A percentile compares a stretch with the other conserved stretches of the same genome.
These are phyloP conservation scores for Grapholita molesta DNA, from an alignment of 1,140 invertebrate species.

Conservation along the genomic window DNA sequence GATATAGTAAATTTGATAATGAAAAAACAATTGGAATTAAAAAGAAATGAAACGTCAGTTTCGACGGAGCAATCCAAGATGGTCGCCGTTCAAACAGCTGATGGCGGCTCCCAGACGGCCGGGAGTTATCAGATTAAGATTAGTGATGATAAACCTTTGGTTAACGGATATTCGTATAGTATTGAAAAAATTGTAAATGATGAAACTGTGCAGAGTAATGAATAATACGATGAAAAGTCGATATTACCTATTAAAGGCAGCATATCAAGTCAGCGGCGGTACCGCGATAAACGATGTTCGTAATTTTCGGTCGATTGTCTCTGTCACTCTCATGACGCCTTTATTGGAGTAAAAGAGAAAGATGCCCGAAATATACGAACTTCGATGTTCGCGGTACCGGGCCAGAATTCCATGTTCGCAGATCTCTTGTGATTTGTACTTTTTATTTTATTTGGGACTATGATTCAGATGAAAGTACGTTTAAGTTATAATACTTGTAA, in stretches of 20 bases:
- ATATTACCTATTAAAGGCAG: neutral
- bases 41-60: constrained; percentile 12
- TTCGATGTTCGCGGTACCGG: too few relatives aligned
- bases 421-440: too few relatives aligned
- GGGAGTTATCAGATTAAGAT: neutral
- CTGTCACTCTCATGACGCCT: too few relatives aligned
- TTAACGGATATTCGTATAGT: neutral
- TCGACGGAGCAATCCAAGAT: neutral
- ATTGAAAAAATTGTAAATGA: neutral
- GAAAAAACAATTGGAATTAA: constrained; percentile 15
- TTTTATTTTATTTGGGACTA: too few relatives aligned
- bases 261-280: too few relatives aligned
- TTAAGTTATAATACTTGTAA: too few relatives aligned
- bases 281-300: too few relatives aligned
- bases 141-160: neutral
- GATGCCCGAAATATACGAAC: too few relatives aligned
- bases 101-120: neutral
- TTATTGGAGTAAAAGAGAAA: too few relatives aligned
- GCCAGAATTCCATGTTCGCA: too few relatives aligned
- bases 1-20: constrained; percentile 39
- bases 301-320: too few relatives aligned
- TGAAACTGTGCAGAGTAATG: neutral
- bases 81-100: neutral
- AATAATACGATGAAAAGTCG: neutral
- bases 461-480: too few relatives aligned